A percentile compares a stretch with the other conserved stretches of the same genome.
phyloP scores from a whole-genome alignment of 2,797 vertebrate species.

The Enteromius treurensis region DNA sequence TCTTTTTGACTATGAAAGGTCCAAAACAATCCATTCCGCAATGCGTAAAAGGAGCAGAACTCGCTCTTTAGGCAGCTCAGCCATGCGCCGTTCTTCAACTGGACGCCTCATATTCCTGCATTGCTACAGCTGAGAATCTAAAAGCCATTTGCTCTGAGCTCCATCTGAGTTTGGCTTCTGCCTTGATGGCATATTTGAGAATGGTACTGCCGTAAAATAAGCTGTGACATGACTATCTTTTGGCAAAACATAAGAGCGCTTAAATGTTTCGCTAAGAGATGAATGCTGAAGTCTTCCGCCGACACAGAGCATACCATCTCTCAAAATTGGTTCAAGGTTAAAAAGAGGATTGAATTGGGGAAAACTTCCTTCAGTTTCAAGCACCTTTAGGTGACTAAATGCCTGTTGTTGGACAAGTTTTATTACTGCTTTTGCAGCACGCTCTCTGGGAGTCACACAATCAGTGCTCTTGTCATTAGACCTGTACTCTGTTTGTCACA shows the following conservation, averaged over 20 bases:
- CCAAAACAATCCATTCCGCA: constrained; percentile 33
- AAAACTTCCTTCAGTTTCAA: constrained; percentile 4
- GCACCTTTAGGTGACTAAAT: constrained; percentile 26
- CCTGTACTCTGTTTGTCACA: constrained; percentile 43
- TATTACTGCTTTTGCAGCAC: constrained; percentile 37
- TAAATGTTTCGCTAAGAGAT: neutral
- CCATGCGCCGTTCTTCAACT: constrained; percentile 38
- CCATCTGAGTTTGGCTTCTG: constrained; percentile 4
- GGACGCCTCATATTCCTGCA: constrained; percentile 23
- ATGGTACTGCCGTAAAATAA: constrained; percentile 25
- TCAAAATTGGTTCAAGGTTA: no score
- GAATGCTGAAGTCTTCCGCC: no score
- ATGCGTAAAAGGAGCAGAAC: constrained; percentile 33
- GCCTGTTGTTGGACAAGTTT: constrained; percentile 48
- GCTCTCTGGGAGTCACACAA: constrained; percentile 28
- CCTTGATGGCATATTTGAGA: constrained; percentile 4
- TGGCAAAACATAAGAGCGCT: constrained; percentile 5
- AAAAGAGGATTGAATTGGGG: neutral
- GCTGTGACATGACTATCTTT: constrained; percentile 19
- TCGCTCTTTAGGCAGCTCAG: constrained; percentile 28
- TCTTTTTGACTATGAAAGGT: constrained; percentile 17
- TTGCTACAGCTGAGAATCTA: no score
- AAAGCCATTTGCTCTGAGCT: no score
- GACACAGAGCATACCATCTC: no score
- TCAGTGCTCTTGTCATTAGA: constrained; percentile 7